Base-by-base conservation (phyloP, 2,888 invertebrate species). In the Phymatocera aterrima region DNA sequence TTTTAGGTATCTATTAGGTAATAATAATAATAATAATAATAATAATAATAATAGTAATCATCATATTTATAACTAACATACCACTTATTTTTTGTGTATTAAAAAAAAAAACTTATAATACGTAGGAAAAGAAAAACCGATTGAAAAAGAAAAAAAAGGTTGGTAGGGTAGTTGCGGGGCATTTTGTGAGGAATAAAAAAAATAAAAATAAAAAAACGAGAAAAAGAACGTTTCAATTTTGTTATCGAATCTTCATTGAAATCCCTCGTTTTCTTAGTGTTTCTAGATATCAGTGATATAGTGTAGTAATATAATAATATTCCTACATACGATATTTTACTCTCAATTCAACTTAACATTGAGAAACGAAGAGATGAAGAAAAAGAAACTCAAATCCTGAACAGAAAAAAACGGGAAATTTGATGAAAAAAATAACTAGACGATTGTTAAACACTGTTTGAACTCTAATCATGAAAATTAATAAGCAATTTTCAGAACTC, bases 171-270 rank as follows among this genome's bases (percentile, higher is more conserved):
- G 15, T 34, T 3, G 12, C 31, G 65, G 31, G 77, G 74, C 6
- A 72, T 31, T 54, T 78, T 24, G 68, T 28, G 65, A 65, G 72
- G 31, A 78, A 65, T 12, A 77, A 21, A 37, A 72, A 48, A 65
- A 51, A 46, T 51, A 77, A 78, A 10, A 60, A 68, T 77, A 46
- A 75, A 61, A 64, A 79, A n/a, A 46, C 18, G 77, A 40, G 24
- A 72, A 64, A 18, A n/a, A n/a, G n/a, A n/a, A n/a, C n/a, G n/a
- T n/a, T n/a, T n/a, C n/a, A n/a, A n/a, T n/a, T n/a, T n/a, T n/a
- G n/a, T n/a, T n/a, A n/a, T n/a, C n/a, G n/a, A n/a, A n/a, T n/a
- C n/a, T n/a, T n/a, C n/a, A n/a, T n/a, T n/a, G n/a, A n/a, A n/a
- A n/a, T n/a, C n/a, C n/a, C n/a, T n/a, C n/a, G n/a, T n/a, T n/a